phyloP scores from a whole-genome alignment of 2,797 vertebrate species.

The Loris lydekkerianus region DNA sequence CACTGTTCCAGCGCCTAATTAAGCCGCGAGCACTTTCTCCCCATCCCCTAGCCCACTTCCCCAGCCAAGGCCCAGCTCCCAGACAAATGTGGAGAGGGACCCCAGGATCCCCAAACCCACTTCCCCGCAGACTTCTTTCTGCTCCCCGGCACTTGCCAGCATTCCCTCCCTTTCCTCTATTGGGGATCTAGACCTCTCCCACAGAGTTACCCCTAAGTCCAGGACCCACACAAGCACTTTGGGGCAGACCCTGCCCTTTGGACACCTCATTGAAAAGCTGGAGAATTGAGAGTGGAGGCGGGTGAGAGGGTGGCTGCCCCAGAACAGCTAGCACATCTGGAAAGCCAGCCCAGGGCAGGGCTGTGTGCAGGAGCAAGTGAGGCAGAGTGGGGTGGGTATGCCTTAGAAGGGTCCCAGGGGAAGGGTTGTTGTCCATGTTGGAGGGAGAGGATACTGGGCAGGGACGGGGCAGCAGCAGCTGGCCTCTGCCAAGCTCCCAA shows the following conservation, averaged over 20 bases:
- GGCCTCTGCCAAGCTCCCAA: not conserved
- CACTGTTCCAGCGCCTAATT: constrained; percentile 88
- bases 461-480: not conserved
- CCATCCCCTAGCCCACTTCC: constrained; percentile 72
- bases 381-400: not conserved
- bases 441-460: not conserved
- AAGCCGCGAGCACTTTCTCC: constrained; percentile 87
- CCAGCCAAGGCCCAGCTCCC: constrained; percentile 35
- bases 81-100: not conserved
- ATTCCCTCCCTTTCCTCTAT: not conserved
- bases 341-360: not conserved
- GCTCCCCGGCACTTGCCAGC: not conserved
- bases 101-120: not conserved
- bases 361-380: rapidly evolving
- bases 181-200: not conserved
- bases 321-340: not conserved
- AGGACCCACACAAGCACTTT: not conserved
- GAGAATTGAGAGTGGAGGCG: not conserved
- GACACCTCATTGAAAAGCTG: not conserved
- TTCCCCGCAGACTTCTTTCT: not conserved
- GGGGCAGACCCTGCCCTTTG: not conserved
- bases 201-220: not conserved
- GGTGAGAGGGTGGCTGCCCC: not conserved
- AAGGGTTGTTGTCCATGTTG: not conserved
- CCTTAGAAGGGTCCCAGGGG: not conserved